Evolutionary conservation across 1,140 invertebrate genomes (phyloP).

Genomic region (Linepithema humile): DNA sequence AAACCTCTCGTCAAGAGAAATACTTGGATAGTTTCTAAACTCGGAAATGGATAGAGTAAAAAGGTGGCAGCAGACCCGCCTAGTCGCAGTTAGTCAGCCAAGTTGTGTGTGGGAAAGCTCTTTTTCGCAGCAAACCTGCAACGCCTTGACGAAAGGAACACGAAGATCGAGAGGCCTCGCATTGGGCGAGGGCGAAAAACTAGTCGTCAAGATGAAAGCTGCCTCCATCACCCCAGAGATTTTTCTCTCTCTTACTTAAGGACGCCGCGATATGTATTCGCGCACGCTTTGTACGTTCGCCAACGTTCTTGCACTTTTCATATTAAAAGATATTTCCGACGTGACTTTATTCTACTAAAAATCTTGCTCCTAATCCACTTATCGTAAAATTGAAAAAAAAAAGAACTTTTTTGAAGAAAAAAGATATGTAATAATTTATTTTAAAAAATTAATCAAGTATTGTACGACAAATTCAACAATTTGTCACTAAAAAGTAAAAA

Average conservation of each 20-base stretch:
- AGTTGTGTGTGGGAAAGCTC: constrained; percentile 19
- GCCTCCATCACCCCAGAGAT: not conserved
- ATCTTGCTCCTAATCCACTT: not conserved
- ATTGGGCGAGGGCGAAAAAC: constrained; percentile 23
- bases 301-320: not conserved
- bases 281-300: not conserved
- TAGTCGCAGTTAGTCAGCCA: constrained; percentile 40
- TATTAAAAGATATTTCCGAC: not conserved
- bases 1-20: not conserved
- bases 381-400: not conserved
- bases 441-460: too few relatives aligned
- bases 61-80: constrained; percentile 1
- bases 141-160: constrained; percentile 10
- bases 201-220: constrained; percentile 30
- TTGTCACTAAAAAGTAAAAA: too few relatives aligned
- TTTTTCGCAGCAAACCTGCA: constrained; percentile 25
- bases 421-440: not conserved
- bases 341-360: not conserved
- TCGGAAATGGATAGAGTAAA: not conserved
- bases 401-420: not conserved
- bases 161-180: constrained; percentile 30
- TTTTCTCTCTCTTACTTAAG: constrained; percentile 23
- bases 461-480: too few relatives aligned
- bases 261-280: constrained; percentile 3
- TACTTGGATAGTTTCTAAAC: constrained; percentile 16